Conservation (phyloP, 2,888 invertebrate species). For the Cosmia pyralina region DNA sequence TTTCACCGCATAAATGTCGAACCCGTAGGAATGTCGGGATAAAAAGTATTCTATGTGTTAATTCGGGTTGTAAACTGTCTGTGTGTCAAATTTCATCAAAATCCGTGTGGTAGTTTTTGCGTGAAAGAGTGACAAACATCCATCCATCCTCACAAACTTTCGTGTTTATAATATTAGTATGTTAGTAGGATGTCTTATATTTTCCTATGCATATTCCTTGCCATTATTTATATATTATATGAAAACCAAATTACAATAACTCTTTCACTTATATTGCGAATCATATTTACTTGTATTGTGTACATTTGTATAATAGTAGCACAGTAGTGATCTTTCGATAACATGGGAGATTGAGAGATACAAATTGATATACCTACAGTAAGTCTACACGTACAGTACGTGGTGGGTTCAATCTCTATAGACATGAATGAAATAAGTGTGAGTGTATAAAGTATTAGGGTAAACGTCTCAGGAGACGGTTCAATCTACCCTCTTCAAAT, state of each 20-base stretch:
- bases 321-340: constrained; percentile 7
- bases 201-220: background rate
- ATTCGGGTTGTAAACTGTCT: too few relatives aligned
- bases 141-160: too few relatives aligned
- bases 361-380: constrained; percentile 6
- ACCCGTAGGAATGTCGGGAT: too few relatives aligned
- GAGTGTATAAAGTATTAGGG: constrained; percentile 50
- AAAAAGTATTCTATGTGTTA: too few relatives aligned
- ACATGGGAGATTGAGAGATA: constrained; percentile 18
- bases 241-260: constrained; percentile 11
- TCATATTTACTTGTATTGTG: background rate
- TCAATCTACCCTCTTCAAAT: constrained; percentile 71
- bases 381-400: background rate
- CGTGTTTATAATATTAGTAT: too few relatives aligned
- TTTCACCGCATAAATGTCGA: too few relatives aligned
- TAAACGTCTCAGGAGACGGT: constrained; percentile 59
- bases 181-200: background rate
- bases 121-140: too few relatives aligned
- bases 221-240: background rate
- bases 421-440: constrained; percentile 31
- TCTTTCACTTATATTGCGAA: constrained; percentile 4
- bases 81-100: too few relatives aligned
- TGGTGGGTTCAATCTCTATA: constrained; percentile 12
- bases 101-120: too few relatives aligned
- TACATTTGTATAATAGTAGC: constrained; percentile 10